Conservation (phyloP, 2,113 vertebrate species). For the Microtus richardsoni region DNA sequence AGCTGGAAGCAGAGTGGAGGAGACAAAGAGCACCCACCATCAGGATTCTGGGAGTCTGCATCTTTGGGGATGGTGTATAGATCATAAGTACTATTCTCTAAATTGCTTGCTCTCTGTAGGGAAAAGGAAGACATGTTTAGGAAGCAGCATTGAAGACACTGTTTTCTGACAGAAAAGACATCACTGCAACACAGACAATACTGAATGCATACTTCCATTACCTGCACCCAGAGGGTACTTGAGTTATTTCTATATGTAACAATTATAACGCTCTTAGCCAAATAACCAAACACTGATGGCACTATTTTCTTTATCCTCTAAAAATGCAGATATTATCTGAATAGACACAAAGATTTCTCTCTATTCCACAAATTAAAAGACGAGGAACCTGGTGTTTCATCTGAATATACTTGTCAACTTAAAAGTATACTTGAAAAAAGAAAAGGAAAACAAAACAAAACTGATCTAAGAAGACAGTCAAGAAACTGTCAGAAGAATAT, state of each 20-base stretch:
- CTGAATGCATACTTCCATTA: constrained; percentile 13
- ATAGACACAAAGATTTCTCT: constrained; percentile 30
- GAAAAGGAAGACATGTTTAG: background rate
- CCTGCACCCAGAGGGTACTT: background rate
- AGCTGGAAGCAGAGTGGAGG: background rate
- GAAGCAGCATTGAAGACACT: background rate
- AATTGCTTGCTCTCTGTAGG: constrained; percentile 95
- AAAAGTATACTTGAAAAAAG: constrained; percentile 19
- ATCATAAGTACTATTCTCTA: constrained; percentile 99
- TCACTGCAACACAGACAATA: background rate
- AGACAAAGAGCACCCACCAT: constrained; percentile 87
- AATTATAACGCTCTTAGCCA: background rate
- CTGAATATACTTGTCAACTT: constrained; percentile 22
- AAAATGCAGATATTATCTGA: constrained; percentile 5
- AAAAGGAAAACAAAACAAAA: constrained; percentile 10
- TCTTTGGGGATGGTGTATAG: constrained; percentile 98
- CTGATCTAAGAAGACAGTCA: background rate
- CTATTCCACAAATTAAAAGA: constrained; percentile 40
- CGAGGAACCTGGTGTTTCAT: background rate
- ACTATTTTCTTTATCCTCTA: constrained; percentile 7
- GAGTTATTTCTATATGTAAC: background rate
- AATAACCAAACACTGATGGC: background rate
- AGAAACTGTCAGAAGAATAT: constrained; percentile 2
- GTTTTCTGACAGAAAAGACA: constrained; percentile 49
- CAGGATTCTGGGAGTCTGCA: constrained; percentile 97